phyloP scores from a whole-genome alignment of 1,140 invertebrate species.

The Drosophila saltans region DNA sequence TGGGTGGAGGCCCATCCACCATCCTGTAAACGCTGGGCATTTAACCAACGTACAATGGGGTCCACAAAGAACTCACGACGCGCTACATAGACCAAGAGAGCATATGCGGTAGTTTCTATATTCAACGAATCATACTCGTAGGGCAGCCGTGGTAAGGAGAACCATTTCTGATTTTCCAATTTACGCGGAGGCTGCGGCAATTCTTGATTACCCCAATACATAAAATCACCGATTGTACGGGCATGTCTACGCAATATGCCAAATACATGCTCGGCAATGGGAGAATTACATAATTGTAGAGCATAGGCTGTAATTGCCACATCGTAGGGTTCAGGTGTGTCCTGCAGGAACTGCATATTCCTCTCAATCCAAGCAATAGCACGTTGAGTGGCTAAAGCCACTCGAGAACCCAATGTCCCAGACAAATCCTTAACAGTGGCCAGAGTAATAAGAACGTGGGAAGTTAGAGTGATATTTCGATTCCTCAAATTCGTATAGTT shows the following conservation, averaged over 20 bases:
- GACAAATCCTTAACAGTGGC: conserved; percentile 92
- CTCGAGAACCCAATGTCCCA: conserved; percentile 88
- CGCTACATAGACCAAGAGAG: conserved; percentile 93
- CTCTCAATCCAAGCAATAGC: conserved; percentile 93
- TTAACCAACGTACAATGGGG: conserved; percentile 96
- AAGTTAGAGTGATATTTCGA: conserved; percentile 93
- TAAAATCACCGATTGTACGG: conserved; percentile 88
- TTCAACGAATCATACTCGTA: conserved; percentile 95
- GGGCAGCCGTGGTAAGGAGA: conserved; percentile 92
- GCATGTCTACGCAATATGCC: conserved; percentile 88
- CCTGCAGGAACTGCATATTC: conserved; percentile 90
- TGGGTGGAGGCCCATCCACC: conserved; percentile 98
- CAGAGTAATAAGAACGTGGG: conserved; percentile 93
- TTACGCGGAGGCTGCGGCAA: conserved; percentile 92
- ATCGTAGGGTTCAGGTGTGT: conserved; percentile 90
- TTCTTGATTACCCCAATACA: conserved; percentile 92
- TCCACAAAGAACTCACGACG: conserved; percentile 91
- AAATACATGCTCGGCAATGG: conserved; percentile 92
- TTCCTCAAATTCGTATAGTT: conserved; percentile 85
- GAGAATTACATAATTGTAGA: conserved; percentile 90
- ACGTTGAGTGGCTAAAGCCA: conserved; percentile 87
- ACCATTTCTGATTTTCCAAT: conserved; percentile 95
- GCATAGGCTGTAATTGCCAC: conserved; percentile 95
- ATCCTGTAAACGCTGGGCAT: conserved; percentile 94
- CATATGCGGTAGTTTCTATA: conserved; percentile 96